phyloP scores from a whole-genome alignment of 2,113 vertebrate species.

The Tiliqua scincoides region DNA sequence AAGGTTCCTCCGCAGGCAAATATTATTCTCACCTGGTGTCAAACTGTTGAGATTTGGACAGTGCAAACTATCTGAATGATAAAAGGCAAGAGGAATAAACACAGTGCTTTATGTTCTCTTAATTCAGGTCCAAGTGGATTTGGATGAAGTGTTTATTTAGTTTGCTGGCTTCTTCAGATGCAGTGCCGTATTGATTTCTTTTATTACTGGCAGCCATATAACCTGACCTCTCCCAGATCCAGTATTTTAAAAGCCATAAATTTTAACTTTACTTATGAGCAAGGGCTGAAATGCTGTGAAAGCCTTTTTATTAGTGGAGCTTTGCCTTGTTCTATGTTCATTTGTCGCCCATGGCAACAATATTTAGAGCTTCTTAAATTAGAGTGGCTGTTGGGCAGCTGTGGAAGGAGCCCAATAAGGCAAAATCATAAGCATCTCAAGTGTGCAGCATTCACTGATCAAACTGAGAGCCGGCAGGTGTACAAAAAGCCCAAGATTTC shows the following conservation, averaged over 20 bases:
- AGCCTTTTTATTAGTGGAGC: slow-evolving; percentile 82
- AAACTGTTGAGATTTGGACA: slow-evolving; percentile 60
- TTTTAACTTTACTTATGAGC: slow-evolving; percentile 80
- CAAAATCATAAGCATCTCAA: slow-evolving; percentile 57
- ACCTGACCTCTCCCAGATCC: slow-evolving; percentile 82
- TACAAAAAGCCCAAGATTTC: slow-evolving; percentile 29
- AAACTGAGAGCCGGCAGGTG: slow-evolving; percentile 46
- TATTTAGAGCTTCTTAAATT: slow-evolving; percentile 78
- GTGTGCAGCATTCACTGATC: slow-evolving; percentile 44
- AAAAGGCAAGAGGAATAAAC: slow-evolving; percentile 80
- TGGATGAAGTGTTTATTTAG: slow-evolving; percentile 87
- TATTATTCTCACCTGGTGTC: slow-evolving; percentile 67
- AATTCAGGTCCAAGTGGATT: slow-evolving; percentile 85
- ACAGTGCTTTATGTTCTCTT: slow-evolving; percentile 85
- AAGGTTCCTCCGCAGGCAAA: slow-evolving; percentile 74
- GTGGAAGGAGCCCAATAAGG: slow-evolving; percentile 38
- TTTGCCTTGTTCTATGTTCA: slow-evolving; percentile 65
- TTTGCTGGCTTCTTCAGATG: slow-evolving; percentile 80
- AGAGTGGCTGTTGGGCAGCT: slow-evolving; percentile 63
- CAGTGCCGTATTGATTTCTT: slow-evolving; percentile 81
- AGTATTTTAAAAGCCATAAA: slow-evolving; percentile 84
- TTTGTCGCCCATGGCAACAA: slow-evolving; percentile 77
- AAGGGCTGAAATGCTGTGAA: slow-evolving; percentile 77
- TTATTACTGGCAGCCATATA: slow-evolving; percentile 82
- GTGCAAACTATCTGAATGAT: slow-evolving; percentile 69